Conservation (phyloP, 2,888 invertebrate genomes). For the Lottia scabra region DNA sequence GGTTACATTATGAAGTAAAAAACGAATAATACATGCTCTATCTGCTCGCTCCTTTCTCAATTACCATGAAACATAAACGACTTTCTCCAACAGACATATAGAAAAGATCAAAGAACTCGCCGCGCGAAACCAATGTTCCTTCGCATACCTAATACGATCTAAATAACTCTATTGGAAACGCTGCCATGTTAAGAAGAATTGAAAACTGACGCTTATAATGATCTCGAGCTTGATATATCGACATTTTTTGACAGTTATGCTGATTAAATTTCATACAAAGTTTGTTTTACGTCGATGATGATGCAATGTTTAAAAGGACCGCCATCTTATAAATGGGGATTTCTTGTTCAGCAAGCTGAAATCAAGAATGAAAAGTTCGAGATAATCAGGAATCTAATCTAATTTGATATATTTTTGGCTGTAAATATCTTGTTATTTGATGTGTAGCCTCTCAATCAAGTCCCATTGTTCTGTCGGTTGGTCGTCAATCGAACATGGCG, state of each 20-base stretch:
- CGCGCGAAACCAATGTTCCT: slow-evolving; percentile 1
- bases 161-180: slow-evolving; percentile 7
- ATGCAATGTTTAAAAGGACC: too few species aligned
- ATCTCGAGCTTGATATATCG: neutral
- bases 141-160: slow-evolving; percentile 1
- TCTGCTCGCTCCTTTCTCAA: slow-evolving; percentile 2
- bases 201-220: neutral
- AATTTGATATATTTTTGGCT: too few species aligned
- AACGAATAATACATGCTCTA: neutral
- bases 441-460: too few species aligned
- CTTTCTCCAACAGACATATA: slow-evolving; percentile 3
- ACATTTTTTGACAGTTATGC: neutral
- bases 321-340: too few species aligned
- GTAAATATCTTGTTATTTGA: too few species aligned
- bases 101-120: slow-evolving; percentile 1
- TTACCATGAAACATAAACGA: slow-evolving; percentile 6
- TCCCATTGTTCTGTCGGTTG: too few species aligned
- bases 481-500: too few species aligned
- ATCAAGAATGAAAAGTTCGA: too few species aligned
- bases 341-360: too few species aligned
- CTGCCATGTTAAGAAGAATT: neutral
- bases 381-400: too few species aligned
- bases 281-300: too few species aligned
- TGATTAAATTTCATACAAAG: too few species aligned
- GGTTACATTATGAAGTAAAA: slow-evolving; percentile 3